Evolutionary conservation across 2,797 vertebrate species (phyloP), one percentile per base, ranked within the genome.

Genomic region (Platalea minor): DNA sequence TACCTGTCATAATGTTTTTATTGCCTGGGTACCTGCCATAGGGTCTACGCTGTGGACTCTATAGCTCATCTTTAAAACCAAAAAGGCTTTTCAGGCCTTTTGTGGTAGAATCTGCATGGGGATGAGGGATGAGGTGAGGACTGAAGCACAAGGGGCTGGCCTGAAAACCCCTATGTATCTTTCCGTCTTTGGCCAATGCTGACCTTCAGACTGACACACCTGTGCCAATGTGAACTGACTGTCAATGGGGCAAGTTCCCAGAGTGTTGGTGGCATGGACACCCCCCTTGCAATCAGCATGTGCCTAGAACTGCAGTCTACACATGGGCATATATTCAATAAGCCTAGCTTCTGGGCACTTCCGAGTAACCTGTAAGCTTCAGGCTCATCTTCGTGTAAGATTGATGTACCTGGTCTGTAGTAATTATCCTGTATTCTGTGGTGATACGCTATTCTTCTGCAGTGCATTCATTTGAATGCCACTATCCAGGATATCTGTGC

Each of bases 391-490:
- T 75, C 0, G 2, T 57, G 26, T 54, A 45, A 74, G 61, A 81
- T 26, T 6, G 10, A 51, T 46, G 13, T 21, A 82, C 56, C 41
- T 78, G 78, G 50, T 69, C 33, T 76, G 57, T 51, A 80, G 54
- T 61, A 63, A 59, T 43, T 45, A 28, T 28, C 43, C 46, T 6
- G 1, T 76, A 9, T 68, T 77, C 64, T 77, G 45, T 81, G 79
- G 31, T 7, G 5, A 70, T 61, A 29, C 17, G 7, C 61, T 53
- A 9, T n/a, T 88, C 93, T 83, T 91, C 78, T 94, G 72, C 77
- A 59, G 70, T 72, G 39, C 61, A 53, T 89, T 93, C 65, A n/a
- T 96, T 86, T 94, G 77, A 94, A 85, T 89, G 78, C 91, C 65
- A 82, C 75, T 59, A 51, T 35, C 74, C 89, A 78, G 53, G 89